Conservation (phyloP, 2,888 invertebrate genomes). For the Selenia dentaria region DNA sequence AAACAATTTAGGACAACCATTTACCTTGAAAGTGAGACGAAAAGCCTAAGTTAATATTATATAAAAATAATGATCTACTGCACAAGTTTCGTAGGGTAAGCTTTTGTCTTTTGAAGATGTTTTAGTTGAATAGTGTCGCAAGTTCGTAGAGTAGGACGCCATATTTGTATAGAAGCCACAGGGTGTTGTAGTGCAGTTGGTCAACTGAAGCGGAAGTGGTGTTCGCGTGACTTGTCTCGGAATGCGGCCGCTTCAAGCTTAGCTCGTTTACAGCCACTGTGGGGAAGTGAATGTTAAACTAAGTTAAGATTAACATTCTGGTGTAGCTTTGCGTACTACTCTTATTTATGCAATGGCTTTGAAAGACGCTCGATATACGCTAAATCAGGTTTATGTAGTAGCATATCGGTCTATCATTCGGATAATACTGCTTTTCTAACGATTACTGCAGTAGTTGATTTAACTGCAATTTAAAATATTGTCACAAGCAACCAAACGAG, state of each 20-base stretch:
- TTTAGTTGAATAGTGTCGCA: conserved; percentile 13
- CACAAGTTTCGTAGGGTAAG: conserved; percentile 7
- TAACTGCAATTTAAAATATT: too few relatives aligned
- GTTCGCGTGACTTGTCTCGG: conserved; percentile 64
- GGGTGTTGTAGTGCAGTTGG: conserved; percentile 38
- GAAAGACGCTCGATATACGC: too few relatives aligned
- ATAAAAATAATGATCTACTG: conserved; percentile 15
- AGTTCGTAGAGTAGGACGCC: conserved; percentile 54
- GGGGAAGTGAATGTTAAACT: conserved; percentile 24
- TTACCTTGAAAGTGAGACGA: conserved; percentile 73
- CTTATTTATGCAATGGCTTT: too few relatives aligned
- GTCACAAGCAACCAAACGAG: too few relatives aligned
- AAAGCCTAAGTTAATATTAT: conserved; percentile 37
- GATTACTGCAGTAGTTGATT: too few relatives aligned
- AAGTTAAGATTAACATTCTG: conserved; percentile 12
- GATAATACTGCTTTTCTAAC: too few relatives aligned
- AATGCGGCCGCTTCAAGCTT: conserved; percentile 67
- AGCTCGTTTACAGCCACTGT: conserved; percentile 79
- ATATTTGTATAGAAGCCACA: conserved; percentile 49
- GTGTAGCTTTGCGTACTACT: neutral
- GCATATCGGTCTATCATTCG: too few relatives aligned
- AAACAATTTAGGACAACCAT: conserved; percentile 60
- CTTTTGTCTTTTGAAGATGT: conserved; percentile 11
- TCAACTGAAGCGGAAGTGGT: conserved; percentile 40
- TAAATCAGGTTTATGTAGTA: too few relatives aligned